These are phyloP conservation scores for Thumatha senex DNA, from an alignment of 2,888 invertebrate genomes.

Conservation along the genomic window DNA sequence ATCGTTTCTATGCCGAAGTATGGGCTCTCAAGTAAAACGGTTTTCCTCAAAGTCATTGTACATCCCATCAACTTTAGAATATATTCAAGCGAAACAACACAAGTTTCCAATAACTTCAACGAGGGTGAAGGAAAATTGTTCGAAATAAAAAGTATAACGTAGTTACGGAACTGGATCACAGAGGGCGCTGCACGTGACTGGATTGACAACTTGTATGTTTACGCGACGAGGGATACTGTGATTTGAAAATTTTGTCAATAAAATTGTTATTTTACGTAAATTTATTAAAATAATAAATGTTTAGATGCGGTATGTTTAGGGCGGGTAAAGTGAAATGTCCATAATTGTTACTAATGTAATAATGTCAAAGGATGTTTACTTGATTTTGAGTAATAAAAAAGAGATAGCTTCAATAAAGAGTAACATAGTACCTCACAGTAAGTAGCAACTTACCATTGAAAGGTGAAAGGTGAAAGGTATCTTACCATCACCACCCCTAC, in stretches of 20 bases:
- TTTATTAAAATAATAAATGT: too few species aligned
- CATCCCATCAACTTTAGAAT: constrained; percentile 11
- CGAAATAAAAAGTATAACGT: constrained; percentile 22
- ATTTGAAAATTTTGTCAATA: not conserved
- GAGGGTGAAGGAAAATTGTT: constrained; percentile 3
- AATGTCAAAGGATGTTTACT: too few species aligned
- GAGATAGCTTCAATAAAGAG: too few species aligned
- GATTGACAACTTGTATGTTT: constrained; percentile 17
- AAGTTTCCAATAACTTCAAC: constrained; percentile 14
- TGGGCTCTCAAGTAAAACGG: not conserved
- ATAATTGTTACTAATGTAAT: too few species aligned
- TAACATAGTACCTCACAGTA: too few species aligned
- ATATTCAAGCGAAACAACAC: constrained; percentile 33
- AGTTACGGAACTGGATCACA: constrained; percentile 35
- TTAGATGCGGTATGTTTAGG: too few species aligned
- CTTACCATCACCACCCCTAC: too few species aligned
- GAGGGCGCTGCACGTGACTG: constrained; percentile 35
- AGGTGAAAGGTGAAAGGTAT: too few species aligned
- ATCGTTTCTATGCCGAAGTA: too few species aligned
- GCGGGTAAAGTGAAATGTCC: too few species aligned
- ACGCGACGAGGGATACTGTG: constrained; percentile 5
- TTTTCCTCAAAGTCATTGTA: not conserved
- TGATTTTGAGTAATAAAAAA: too few species aligned
- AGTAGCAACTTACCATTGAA: too few species aligned
- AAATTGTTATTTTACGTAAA: not conserved